phyloP scores from a whole-genome alignment of 2,888 invertebrate species.

The Buathra laborator region DNA sequence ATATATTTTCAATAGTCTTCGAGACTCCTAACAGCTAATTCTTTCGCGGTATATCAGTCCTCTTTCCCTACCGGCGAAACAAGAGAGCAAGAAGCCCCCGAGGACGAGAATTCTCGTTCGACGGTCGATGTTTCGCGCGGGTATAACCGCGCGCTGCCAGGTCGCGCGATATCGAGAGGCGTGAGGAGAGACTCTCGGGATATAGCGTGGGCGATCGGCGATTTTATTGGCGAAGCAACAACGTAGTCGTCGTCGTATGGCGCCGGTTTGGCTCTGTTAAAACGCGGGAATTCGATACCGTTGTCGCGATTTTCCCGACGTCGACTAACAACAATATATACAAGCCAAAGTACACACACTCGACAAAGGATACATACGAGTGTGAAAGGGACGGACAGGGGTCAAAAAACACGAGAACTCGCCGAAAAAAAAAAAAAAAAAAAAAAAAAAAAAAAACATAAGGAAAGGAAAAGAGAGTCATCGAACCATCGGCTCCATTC shows the following conservation, averaged over 20 bases:
- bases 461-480: slow-evolving; percentile 26
- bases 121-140: slow-evolving; percentile 56
- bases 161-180: slow-evolving; percentile 47
- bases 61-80: slow-evolving; percentile 15
- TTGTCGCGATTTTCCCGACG: slow-evolving; percentile 59
- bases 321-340: slow-evolving; percentile 50
- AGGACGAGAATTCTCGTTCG: slow-evolving; percentile 57
- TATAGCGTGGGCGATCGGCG: slow-evolving; percentile 63
- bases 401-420: slow-evolving; percentile 7
- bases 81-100: slow-evolving; percentile 36
- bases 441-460: slow-evolving; percentile 4
- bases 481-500: slow-evolving; percentile 50
- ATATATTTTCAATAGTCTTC: slow-evolving; percentile 60
- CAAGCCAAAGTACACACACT: slow-evolving; percentile 34
- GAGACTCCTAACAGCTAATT: slow-evolving; percentile 51
- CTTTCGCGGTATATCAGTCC: slow-evolving; percentile 32
- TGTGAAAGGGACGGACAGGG: slow-evolving; percentile 17
- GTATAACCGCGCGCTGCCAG: slow-evolving; percentile 50
- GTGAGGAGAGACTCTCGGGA: slow-evolving; percentile 52
- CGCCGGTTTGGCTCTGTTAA: slow-evolving; percentile 62
- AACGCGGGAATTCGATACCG: slow-evolving; percentile 66
- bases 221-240: slow-evolving; percentile 68
- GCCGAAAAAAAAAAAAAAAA: slow-evolving; percentile 26
- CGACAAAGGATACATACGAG: slow-evolving; percentile 36
- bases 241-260: slow-evolving; percentile 52